These are phyloP conservation scores for Macrosiphum euphorbiae DNA, from an alignment of 2,888 invertebrate species.

Conservation along the genomic window DNA sequence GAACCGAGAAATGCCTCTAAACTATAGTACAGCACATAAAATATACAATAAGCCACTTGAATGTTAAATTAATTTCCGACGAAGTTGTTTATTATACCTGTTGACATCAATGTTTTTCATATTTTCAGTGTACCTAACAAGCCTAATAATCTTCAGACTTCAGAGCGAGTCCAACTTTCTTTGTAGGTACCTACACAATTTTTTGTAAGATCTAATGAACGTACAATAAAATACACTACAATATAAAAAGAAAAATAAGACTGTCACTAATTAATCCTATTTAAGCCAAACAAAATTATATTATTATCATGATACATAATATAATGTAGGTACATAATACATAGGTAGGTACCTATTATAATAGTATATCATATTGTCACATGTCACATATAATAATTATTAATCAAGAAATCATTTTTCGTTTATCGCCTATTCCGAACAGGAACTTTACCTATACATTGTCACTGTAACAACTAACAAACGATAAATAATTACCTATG, in stretches of 20 bases:
- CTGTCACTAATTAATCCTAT: not conserved
- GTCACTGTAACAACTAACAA: too few species aligned
- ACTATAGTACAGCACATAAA: not conserved
- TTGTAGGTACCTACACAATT: not conserved
- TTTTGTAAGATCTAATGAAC: not conserved
- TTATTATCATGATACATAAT: not conserved
- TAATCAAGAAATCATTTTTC: not conserved
- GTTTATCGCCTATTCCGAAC: not conserved
- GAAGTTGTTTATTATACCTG: not conserved
- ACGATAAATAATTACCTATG: too few species aligned
- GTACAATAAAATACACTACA: not conserved
- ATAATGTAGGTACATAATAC: not conserved
- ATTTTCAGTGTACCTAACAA: not conserved
- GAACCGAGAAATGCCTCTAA: not conserved
- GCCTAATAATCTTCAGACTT: not conserved
- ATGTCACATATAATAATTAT: not conserved
- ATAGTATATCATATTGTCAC: not conserved
- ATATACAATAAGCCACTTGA: not conserved
- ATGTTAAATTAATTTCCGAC: not conserved
- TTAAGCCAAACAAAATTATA: not conserved
- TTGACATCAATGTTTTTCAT: not conserved
- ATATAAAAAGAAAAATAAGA: not conserved
- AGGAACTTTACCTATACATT: not conserved
- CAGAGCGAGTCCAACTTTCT: not conserved
- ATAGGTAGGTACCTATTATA: not conserved